Base-by-base conservation (phyloP, 2,113 vertebrate genomes). In the Lucifuga dentata region DNA sequence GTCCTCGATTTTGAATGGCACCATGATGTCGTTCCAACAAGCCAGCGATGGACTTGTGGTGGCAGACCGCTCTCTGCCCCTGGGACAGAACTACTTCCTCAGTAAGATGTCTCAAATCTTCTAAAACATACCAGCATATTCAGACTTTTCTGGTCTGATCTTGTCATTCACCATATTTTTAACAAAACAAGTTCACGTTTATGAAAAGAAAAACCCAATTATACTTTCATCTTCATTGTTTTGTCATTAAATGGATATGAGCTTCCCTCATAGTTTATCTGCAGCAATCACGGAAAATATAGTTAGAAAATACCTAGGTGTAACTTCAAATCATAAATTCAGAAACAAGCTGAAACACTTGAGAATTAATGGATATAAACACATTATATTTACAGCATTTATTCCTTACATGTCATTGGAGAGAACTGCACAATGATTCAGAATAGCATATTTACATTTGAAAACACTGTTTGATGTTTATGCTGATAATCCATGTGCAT, bases 31-130 rank as follows among this genome's bases (percentile, higher is more conserved):
- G 69, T 95, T 96, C 26, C 93, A 97, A 23, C 95, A 96, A 91
- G 92, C 95, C 0, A 40, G 87, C 0, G 94, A 95, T 60, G 96
- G 96, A 11, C 92, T 98, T 39, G 95, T 99, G 63, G 93, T 99
- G 43, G 59, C 95, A 2, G 97, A 98, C 66, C 93, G 95, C 80
- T 90, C 93, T 55, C 90, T 98, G 15, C 87, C 89, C 1, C 84
- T 98, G 74, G 97, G 97, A 73, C 95, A 94, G 77, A 98, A 97
- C 86, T 97, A 97, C 89, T 98, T 98, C 70, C 95, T 99, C 20
- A 95, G 96, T 98, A 92, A 95, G 95, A 89, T n/a, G 9, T 15
- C 2, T 50, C 21, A 3, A 0, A 0, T 46, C 11, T 53, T 12
- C 2, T 50, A 2, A 11, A 7, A 5, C 3, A 12, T 5, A 23